Evolutionary conservation across 2,797 vertebrate species (phyloP), one percentile per base, ranked within the genome.

Genomic region (Esox masquinongy): DNA sequence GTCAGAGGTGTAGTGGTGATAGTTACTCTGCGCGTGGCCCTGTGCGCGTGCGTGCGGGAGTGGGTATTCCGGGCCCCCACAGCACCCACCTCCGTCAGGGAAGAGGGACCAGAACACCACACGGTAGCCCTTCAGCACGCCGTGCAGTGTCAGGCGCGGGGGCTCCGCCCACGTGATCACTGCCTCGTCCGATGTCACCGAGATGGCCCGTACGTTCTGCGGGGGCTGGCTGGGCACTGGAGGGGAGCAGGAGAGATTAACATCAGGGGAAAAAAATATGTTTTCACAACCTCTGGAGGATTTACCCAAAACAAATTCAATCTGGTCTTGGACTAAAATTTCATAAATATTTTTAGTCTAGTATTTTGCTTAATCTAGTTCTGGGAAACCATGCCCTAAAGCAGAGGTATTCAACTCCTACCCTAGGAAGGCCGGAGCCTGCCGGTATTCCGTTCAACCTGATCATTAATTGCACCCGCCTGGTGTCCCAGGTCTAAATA

Each of bases 51-150:
- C 53, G 47, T 74, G 49, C 11, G 71, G 72, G 34, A 70, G 68
- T 8, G 3, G n/a, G 47, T 61, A 63, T n/a, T n/a, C 53, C 3
- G 36, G 90, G 88, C 86, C 88, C 88, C 91, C 90, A 90, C 91
- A 91, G 90, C 91, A 95, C 96, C 95, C 92, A 97, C 98, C 98
- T 89, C 97, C 97, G 7, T 99, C 97, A 75, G 96, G 93, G 84
- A 97, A 98, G 87, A 99, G 95, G 75, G 97, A 98, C 98, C 97
- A 99, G 93, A 97, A 99, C 90, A 99, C 97, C 87, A 93, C 92
- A 0, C 98, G 92, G 88, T 99, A 99, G 11, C 98, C 98, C 92
- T 98, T 99, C 80, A 99, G 94, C 85, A 99, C 96, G 3, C 98
- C 98, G 0, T 99, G 98, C 86, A 99, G 96, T 16, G 97, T 98